Conservation (phyloP, 2,888 invertebrate genomes). For the Lysandra bellargus region DNA sequence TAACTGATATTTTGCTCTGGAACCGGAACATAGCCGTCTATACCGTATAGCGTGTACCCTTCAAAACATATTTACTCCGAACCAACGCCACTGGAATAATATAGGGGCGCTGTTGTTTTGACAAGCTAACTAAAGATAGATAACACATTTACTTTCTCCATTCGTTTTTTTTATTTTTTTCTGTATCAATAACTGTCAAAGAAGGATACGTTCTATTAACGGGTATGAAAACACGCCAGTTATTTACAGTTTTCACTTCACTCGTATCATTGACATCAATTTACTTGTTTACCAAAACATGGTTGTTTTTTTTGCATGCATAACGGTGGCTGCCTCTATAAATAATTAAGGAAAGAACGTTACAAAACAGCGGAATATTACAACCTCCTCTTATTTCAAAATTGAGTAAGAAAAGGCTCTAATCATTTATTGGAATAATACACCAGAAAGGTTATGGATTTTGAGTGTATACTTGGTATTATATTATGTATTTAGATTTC, state of each 20-base stretch:
- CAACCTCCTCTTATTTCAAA: not conserved
- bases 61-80: slow-evolving; percentile 40
- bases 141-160: slow-evolving; percentile 31
- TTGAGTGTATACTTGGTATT: too few species aligned
- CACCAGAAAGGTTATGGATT: too few species aligned
- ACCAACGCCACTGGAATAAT: slow-evolving; percentile 34
- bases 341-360: not conserved
- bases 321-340: not conserved
- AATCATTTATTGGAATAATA: too few species aligned
- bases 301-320: not conserved
- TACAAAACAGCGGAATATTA: not conserved
- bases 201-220: not conserved
- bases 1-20: not conserved
- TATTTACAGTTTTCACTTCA: not conserved
- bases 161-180: not conserved
- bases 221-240: not conserved
- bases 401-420: too few species aligned
- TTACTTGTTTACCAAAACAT: slow-evolving; percentile 1
- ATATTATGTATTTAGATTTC: too few species aligned
- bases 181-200: slow-evolving; percentile 18
- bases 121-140: slow-evolving; percentile 31
- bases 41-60: not conserved
- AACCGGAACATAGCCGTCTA: not conserved
- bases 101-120: slow-evolving; percentile 31
- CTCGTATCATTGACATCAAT: not conserved